Evolutionary conservation across 2,797 vertebrate genomes (phyloP).

Genomic region (Danio albolineatus): DNA sequence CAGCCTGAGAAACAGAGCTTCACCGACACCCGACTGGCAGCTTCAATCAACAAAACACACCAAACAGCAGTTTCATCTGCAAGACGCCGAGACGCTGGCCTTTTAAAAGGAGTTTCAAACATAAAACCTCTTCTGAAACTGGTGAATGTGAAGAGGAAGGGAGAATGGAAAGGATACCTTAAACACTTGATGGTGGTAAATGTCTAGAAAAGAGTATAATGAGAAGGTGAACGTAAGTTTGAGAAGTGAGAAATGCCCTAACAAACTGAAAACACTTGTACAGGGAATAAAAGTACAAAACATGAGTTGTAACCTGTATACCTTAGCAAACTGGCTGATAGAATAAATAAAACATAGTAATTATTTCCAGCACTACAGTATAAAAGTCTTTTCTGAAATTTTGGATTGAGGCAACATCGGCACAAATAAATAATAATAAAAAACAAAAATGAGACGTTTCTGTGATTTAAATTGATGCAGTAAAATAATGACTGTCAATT

Average conservation of each 20-base stretch:
- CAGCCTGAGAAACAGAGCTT: not conserved
- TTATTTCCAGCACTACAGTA: not conserved
- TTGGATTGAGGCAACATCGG: no score
- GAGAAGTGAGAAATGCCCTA: not conserved
- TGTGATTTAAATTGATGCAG: no score
- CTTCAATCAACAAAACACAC: not conserved
- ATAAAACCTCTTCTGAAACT: constrained; percentile 17
- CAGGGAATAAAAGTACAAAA: not conserved
- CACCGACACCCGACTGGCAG: not conserved
- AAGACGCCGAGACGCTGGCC: not conserved
- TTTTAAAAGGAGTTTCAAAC: constrained; percentile 21
- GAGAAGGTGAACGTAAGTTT: not conserved
- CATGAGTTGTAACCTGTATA: not conserved
- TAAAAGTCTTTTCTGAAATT: not conserved
- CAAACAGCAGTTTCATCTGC: constrained; percentile 15
- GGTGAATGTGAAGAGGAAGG: not conserved
- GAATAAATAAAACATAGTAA: not conserved
- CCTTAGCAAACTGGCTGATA: no score
- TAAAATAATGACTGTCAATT: no score
- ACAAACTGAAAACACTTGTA: not conserved
- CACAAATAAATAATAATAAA: no score
- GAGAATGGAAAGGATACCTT: no score
- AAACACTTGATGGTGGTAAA: not conserved
- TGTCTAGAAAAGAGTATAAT: not conserved
- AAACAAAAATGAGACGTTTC: no score